Evolutionary conservation across 2,797 vertebrate species (phyloP).

Genomic region (Eulemur mongoz): DNA sequence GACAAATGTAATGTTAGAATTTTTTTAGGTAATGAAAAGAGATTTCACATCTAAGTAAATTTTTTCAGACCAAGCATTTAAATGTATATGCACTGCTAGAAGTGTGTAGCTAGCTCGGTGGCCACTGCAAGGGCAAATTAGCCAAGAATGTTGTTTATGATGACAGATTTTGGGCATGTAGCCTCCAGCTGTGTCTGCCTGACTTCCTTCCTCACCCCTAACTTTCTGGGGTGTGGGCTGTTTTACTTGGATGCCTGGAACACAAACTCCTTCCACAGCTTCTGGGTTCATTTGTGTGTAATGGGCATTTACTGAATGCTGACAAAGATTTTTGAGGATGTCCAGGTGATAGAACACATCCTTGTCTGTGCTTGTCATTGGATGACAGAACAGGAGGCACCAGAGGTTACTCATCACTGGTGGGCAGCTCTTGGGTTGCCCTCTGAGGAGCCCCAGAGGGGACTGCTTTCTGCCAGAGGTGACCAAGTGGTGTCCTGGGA

Average conservation of each 20-base stretch:
- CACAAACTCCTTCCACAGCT: not conserved
- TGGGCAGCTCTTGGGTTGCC: not conserved
- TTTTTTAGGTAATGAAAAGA: not conserved
- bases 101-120: not conserved
- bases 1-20: not conserved
- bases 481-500: not conserved
- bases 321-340: not conserved
- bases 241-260: not conserved
- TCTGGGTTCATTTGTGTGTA: not conserved
- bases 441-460: not conserved
- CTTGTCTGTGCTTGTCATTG: not conserved
- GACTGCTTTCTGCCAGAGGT: not conserved
- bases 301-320: not conserved
- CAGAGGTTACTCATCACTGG: not conserved
- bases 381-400: not conserved
- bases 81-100: not conserved
- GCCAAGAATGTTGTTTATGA: not conserved
- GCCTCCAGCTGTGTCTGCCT: not conserved
- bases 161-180: not conserved
- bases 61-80: slow-evolving; percentile 17
- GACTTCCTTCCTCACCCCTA: not conserved
- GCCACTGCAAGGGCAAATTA: not conserved
- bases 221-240: not conserved
- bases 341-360: not conserved
- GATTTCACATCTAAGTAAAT: not conserved